A percentile compares a stretch with the other conserved stretches of the same genome.
Conservation (phyloP, 2,113 vertebrate species). For the Eidolon helvum region DNA sequence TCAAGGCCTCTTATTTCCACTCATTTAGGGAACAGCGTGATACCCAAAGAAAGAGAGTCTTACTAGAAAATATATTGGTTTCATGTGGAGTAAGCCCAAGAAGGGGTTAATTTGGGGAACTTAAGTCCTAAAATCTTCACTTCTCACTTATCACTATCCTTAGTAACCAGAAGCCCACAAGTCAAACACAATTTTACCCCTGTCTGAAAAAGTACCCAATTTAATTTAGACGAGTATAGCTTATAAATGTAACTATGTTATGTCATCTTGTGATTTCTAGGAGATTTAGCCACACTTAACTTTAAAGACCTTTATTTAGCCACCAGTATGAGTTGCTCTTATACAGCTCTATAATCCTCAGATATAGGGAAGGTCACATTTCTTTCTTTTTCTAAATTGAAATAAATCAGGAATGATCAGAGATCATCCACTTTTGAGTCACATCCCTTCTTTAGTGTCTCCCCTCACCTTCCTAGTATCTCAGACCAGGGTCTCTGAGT, state of each 20-base stretch:
- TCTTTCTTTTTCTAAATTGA: background rate
- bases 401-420: background rate
- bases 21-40: background rate
- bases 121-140: conserved; percentile 11
- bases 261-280: background rate
- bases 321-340: background rate
- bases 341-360: background rate
- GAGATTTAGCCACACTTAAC: background rate
- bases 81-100: background rate
- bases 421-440: background rate
- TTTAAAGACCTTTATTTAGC: background rate
- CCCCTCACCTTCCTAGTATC: background rate
- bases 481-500: background rate
- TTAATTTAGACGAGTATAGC: background rate
- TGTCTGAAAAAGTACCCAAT: background rate
- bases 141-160: background rate
- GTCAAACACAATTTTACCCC: background rate
- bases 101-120: background rate
- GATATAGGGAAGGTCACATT: background rate
- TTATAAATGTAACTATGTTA: background rate
- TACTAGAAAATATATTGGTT: conserved; percentile 8
- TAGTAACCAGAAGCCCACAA: conserved; percentile 25
- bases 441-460: background rate
- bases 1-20: background rate
- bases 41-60: background rate